Evolutionary conservation across 2,113 vertebrate species (phyloP), one percentile per base, ranked within the genome.

Genomic region (Brevimyrus niger): DNA sequence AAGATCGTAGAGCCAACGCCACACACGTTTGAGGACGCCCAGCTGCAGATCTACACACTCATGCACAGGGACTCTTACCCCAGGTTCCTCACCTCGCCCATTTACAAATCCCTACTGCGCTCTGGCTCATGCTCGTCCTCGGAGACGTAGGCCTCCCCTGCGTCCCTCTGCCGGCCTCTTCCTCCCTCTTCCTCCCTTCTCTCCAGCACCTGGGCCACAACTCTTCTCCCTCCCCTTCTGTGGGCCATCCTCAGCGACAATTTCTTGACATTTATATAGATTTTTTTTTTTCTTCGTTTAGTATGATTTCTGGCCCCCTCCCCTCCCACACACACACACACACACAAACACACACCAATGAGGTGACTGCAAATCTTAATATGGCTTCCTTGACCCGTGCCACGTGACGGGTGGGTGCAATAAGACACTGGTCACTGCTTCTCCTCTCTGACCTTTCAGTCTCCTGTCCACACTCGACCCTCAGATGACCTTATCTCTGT

Each of bases 51-150:
- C 76, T 89, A 89, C 53, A 89, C 88, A 2, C 88, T 89, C 21
- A 89, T 89, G 88, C 88, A 89, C 88, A 89, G 88, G 85, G 88
- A 89, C 88, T 89, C 97, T 92, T 97, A 96, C 90, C 97, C 97
- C 92, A 95, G 97, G 94, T 97, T 97, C 94, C 96, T 97, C 95
- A 97, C 96, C 95, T 97, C 97, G 92, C 95, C 96, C 87, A 95
- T 97, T 91, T 97, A 96, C 93, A 97, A 96, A 90, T 95, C 96
- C 90, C 94, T 97, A 90, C 91, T 96, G 21, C 88, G 51, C 10
- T 35, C 51, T 8, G 51, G 88, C 38, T 89, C 88, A 0, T 89
- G 88, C 53, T 89, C 88, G 5, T 89, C 88, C 35, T 84, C 88
- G 0, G 73, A 83, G 80, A 58, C 88, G 31, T 89, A 89, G 80